Evolutionary conservation across 2,888 invertebrate species (phyloP).

Genomic region (Galeopsomyia nigrocyanea): DNA sequence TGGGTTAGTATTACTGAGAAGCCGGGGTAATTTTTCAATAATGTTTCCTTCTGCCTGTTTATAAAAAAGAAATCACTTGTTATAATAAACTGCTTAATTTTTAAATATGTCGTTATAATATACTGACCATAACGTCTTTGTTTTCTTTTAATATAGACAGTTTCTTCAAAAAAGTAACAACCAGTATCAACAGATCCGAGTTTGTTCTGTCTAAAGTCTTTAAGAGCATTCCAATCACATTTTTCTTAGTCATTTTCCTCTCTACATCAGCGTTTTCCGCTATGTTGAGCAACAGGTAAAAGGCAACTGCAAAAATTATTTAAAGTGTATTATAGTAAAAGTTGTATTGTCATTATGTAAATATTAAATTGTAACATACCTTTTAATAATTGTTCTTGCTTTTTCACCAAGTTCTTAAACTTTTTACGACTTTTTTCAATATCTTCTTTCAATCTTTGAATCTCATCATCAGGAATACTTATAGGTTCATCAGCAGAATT

Average conservation of each 20-base stretch:
- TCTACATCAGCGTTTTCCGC: constrained; percentile 96
- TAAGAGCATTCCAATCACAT: constrained; percentile 88
- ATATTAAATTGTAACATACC: constrained; percentile 63
- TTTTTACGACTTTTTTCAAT: constrained; percentile 84
- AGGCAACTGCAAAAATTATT: constrained; percentile 76
- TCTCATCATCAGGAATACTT: constrained; percentile 58
- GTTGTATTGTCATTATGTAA: too few species aligned
- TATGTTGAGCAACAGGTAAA: constrained; percentile 93
- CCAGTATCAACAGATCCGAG: constrained; percentile 88
- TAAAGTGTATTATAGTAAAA: background rate
- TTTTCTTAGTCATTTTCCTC: constrained; percentile 96
- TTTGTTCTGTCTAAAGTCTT: constrained; percentile 92
- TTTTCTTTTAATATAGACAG: constrained; percentile 95
- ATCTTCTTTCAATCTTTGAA: constrained; percentile 75
- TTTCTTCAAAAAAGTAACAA: constrained; percentile 95
- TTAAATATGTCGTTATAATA: background rate
- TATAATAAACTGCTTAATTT: constrained; percentile 11
- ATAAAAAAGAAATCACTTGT: constrained; percentile 38
- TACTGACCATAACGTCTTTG: constrained; percentile 87
- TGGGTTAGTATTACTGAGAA: constrained; percentile 77
- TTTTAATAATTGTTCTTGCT: constrained; percentile 92
- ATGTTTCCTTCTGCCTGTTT: constrained; percentile 78
- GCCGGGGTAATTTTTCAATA: constrained; percentile 85
- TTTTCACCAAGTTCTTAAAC: constrained; percentile 85
- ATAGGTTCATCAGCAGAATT: constrained; percentile 56